Percentiles rank a stretch among this genome's conserved stretches.
These are phyloP conservation scores for Sebastes miniatus DNA, from an alignment of 2,797 vertebrate genomes.

Conservation along the genomic window DNA sequence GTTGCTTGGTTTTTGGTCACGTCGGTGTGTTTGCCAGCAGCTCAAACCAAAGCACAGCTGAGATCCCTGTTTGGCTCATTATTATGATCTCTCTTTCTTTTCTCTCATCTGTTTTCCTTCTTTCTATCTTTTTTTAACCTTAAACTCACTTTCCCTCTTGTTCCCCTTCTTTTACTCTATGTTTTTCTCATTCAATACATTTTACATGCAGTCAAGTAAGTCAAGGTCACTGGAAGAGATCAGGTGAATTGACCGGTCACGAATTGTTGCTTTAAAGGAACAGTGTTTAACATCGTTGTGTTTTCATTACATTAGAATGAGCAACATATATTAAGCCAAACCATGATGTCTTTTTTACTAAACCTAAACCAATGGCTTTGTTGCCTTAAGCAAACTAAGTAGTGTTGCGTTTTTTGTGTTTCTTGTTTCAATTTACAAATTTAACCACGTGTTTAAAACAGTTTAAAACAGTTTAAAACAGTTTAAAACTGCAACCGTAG, in stretches of 20 bases:
- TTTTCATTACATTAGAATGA: no score
- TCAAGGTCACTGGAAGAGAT: not conserved
- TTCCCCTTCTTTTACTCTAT: not conserved
- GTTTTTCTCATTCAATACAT: not conserved
- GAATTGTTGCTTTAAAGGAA: not conserved
- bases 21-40: conserved; percentile 31
- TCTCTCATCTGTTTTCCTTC: not conserved
- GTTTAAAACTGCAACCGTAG: no score
- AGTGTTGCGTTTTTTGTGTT: no score
- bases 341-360: no score
- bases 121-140: not conserved
- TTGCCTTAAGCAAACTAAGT: no score
- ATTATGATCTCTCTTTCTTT: not conserved
- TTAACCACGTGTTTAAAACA: no score
- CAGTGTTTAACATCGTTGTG: no score
- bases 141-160: not conserved
- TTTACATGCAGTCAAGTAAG: not conserved
- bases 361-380: no score
- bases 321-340: no score
- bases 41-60: conserved; percentile 37
- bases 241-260: not conserved
- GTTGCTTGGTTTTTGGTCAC: conserved; percentile 29
- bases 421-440: no score
- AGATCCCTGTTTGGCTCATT: conserved; percentile 14
- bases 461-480: no score